Evolutionary conservation across 2,113 vertebrate species (phyloP).

Genomic region (Albula goreensis): DNA sequence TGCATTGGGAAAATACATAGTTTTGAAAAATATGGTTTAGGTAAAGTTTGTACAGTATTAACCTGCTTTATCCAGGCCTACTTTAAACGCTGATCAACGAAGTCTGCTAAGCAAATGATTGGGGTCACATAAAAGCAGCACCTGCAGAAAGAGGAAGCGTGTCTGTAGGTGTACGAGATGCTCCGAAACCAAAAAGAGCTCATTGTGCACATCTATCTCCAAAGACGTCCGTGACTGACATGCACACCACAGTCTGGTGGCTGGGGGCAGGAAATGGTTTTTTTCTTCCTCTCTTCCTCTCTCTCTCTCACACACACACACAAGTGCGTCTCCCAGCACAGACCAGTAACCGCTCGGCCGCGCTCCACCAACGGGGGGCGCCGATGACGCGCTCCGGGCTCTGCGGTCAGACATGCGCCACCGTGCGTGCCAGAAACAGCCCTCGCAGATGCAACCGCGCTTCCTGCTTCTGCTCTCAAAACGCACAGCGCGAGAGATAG

Average conservation of each 20-base stretch:
- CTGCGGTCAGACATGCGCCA: neutral
- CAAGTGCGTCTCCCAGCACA: neutral
- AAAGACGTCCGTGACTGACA: neutral
- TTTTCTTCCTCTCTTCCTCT: neutral
- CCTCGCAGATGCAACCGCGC: neutral
- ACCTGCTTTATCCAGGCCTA: no score
- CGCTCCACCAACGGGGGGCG: neutral
- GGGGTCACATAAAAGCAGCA: neutral
- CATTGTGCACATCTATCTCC: no score
- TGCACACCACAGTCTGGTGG: neutral
- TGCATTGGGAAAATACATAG: no score
- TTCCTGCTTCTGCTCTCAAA: neutral
- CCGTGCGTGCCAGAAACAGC: neutral
- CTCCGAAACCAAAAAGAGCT: neutral
- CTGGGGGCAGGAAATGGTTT: constrained; percentile 21
- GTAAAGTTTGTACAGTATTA: no score
- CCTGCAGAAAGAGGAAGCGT: neutral
- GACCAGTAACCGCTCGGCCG: constrained; percentile 18
- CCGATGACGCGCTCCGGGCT: neutral
- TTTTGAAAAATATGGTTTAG: no score
- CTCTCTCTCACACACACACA: neutral
- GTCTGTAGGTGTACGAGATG: neutral
- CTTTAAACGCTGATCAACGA: no score
- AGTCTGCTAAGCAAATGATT: neutral
- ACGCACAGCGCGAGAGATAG: neutral